These are phyloP conservation scores for Siphamia tubifer DNA, from an alignment of 2,113 vertebrate species.

Conservation along the genomic window DNA sequence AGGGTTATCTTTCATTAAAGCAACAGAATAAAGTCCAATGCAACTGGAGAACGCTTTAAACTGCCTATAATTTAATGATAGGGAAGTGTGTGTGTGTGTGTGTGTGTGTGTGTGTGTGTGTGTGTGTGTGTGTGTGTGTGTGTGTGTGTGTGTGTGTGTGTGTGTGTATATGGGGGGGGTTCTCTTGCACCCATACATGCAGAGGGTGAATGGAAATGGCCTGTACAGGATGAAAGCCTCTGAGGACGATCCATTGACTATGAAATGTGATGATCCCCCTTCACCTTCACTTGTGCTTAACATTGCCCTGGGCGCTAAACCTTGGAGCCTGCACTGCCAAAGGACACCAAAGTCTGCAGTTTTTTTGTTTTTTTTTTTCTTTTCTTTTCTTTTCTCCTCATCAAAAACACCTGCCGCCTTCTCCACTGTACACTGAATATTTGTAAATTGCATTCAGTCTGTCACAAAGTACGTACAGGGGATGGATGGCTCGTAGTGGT, in stretches of 20 bases:
- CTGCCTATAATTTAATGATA: slow-evolving; percentile 61
- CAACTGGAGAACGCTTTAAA: slow-evolving; percentile 62
- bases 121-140: slow-evolving; percentile 17
- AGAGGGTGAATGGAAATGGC: slow-evolving; percentile 63
- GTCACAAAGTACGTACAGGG: slow-evolving; percentile 54
- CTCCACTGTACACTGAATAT: slow-evolving; percentile 39
- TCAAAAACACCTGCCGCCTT: slow-evolving; percentile 57
- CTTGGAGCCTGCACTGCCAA: slow-evolving; percentile 59
- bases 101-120: slow-evolving; percentile 10
- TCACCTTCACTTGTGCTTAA: slow-evolving; percentile 70
- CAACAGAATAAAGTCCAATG: slow-evolving; percentile 61
- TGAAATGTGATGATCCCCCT: slow-evolving; percentile 71
- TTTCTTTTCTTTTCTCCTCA: slow-evolving; percentile 7
- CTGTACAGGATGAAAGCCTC: slow-evolving; percentile 65
- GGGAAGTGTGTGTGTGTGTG: slow-evolving; percentile 7
- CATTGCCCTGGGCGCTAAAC: slow-evolving; percentile 70
- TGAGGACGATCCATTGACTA: slow-evolving; percentile 69
- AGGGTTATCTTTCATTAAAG: slow-evolving; percentile 60
- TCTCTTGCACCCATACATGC: slow-evolving; percentile 14
- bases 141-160: slow-evolving; percentile 4
- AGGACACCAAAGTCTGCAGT: slow-evolving; percentile 26
- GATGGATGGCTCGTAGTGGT: slow-evolving; percentile 52
- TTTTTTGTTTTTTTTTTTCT: not conserved
- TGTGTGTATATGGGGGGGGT: not conserved
- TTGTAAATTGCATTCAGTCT: slow-evolving; percentile 56